Percentiles rank a stretch among this genome's conserved stretches.
phyloP scores from a whole-genome alignment of 2,113 vertebrate genomes.

The Arizona elegans region DNA sequence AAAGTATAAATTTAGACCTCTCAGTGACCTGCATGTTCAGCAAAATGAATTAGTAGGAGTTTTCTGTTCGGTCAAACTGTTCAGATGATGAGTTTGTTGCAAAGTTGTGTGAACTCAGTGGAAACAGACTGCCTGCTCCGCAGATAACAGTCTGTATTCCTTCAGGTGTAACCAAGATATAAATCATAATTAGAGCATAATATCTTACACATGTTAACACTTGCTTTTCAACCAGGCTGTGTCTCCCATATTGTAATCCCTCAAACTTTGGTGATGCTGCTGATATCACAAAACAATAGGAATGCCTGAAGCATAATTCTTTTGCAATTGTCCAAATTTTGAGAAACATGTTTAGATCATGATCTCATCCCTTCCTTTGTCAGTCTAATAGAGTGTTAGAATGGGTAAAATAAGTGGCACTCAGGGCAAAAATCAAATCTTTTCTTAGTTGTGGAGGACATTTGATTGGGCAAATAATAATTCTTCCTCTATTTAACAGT shows the following conservation, averaged over 20 bases:
- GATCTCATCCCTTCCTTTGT: background rate
- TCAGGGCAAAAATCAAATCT: background rate
- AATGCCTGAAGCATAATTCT: background rate
- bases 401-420: background rate
- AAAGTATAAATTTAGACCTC: background rate
- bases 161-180: background rate
- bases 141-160: background rate
- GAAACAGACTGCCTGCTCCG: background rate
- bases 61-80: background rate
- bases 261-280: background rate
- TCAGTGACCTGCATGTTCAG: background rate
- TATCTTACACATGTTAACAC: background rate
- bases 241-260: background rate
- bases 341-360: background rate
- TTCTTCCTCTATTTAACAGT: background rate
- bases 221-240: background rate
- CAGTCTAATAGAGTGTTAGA: background rate
- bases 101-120: background rate
- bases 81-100: background rate
- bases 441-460: background rate
- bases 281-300: background rate
- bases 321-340: background rate
- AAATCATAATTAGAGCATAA: background rate
- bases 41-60: background rate
- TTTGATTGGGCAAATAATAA: background rate